Conservation (phyloP, 2,113 vertebrate species). For the Apodemus speciosus region DNA sequence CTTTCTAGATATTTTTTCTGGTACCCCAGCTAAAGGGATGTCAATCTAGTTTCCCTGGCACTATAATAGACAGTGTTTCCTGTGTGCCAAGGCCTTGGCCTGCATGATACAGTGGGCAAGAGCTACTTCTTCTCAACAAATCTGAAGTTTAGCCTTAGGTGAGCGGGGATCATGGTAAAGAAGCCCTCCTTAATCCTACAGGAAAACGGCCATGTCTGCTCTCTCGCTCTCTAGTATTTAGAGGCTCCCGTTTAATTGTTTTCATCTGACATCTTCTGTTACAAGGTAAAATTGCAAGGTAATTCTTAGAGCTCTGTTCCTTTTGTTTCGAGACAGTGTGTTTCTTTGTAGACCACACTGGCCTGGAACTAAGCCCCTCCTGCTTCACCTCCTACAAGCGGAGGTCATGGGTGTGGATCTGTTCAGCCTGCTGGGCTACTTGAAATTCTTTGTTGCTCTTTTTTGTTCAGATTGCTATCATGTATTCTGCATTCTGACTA, state of each 20-base stretch:
- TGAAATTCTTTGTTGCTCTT: not conserved
- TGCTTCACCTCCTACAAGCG: not conserved
- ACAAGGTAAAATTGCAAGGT: not conserved
- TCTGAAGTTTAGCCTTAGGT: not conserved
- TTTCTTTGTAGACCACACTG: not conserved
- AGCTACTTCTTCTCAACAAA: not conserved
- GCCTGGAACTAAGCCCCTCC: not conserved
- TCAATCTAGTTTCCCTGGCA: not conserved
- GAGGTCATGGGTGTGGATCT: not conserved
- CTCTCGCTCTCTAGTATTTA: not conserved
- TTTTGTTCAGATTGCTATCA: not conserved
- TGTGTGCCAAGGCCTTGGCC: not conserved
- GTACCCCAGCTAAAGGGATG: not conserved
- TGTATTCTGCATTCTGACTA: not conserved
- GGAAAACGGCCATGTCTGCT: not conserved
- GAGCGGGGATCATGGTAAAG: not conserved
- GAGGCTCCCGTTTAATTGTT: not conserved
- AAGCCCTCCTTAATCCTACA: not conserved
- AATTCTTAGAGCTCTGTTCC: not conserved
- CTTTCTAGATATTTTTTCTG: conserved; percentile 45
- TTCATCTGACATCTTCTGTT: not conserved
- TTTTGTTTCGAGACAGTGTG: not conserved
- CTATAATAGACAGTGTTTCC: not conserved
- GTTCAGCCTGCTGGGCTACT: not conserved
- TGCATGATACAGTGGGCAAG: not conserved